phyloP scores from a whole-genome alignment of 2,797 vertebrate species.

The Podarcis lilfordi region DNA sequence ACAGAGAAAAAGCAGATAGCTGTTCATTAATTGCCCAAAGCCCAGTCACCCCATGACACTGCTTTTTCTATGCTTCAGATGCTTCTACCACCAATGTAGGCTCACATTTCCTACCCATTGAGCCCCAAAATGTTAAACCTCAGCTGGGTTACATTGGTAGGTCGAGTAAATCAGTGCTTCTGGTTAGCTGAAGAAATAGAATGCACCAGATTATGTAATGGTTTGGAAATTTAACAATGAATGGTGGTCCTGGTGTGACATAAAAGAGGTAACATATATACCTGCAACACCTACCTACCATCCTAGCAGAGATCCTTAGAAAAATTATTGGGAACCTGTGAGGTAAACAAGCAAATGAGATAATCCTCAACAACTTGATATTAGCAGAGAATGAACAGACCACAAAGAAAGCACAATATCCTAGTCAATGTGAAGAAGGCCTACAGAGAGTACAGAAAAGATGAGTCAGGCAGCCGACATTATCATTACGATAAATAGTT shows the following conservation, averaged over 20 bases:
- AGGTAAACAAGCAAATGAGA: not conserved
- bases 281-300: not conserved
- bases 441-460: not conserved
- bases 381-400: not conserved
- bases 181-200: not conserved
- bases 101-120: not conserved
- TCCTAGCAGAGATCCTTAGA: not conserved
- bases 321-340: not conserved
- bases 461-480: not conserved
- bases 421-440: not conserved
- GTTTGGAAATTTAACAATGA: too few species aligned
- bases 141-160: not conserved
- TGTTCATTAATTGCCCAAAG: not conserved
- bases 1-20: not conserved
- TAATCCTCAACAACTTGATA: not conserved
- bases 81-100: not conserved
- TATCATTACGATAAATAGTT: not conserved
- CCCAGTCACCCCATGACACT: not conserved
- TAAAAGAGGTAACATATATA: not conserved
- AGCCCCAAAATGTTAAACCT: not conserved
- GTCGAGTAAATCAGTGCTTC: too few species aligned
- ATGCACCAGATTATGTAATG: not conserved
- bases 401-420: not conserved
- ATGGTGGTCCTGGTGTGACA: not conserved
- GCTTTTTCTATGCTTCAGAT: not conserved